Evolutionary conservation across 2,888 invertebrate genomes (phyloP).

Genomic region (Pristionchus exspectatus): DNA sequence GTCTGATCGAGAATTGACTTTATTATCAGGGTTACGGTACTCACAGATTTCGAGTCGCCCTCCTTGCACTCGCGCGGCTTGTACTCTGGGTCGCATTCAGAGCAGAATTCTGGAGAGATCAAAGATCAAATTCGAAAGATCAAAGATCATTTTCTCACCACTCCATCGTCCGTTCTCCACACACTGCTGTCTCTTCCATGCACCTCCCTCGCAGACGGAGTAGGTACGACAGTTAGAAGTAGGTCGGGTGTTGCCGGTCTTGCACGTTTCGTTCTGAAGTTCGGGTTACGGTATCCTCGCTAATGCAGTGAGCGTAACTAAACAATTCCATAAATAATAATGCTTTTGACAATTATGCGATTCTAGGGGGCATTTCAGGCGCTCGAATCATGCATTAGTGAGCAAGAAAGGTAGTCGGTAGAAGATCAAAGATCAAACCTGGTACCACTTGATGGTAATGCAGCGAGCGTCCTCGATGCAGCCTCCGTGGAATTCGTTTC

Average conservation of each 20-base stretch:
- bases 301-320: neutral
- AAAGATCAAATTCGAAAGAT: neutral
- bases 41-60: constrained; percentile 19
- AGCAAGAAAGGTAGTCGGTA: too few relatives aligned
- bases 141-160: neutral
- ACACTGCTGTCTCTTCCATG: neutral
- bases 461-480: constrained; percentile 24
- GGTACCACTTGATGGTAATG: neutral
- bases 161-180: neutral
- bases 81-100: constrained; percentile 41
- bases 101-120: constrained; percentile 43
- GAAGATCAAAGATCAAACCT: constrained; percentile 30
- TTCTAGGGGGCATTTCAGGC: too few relatives aligned
- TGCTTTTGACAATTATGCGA: neutral
- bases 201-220: neutral
- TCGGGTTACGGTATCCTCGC: neutral
- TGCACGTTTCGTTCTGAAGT: constrained; percentile 40
- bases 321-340: neutral
- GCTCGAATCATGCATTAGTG: too few relatives aligned
- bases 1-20: constrained; percentile 1
- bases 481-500: constrained; percentile 36
- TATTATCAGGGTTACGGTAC: neutral
- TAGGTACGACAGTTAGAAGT: constrained; percentile 41
- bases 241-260: neutral
- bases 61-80: constrained; percentile 44